Evolutionary conservation across 2,888 invertebrate genomes (phyloP).

Genomic region (Tetanocera ferruginea): DNA sequence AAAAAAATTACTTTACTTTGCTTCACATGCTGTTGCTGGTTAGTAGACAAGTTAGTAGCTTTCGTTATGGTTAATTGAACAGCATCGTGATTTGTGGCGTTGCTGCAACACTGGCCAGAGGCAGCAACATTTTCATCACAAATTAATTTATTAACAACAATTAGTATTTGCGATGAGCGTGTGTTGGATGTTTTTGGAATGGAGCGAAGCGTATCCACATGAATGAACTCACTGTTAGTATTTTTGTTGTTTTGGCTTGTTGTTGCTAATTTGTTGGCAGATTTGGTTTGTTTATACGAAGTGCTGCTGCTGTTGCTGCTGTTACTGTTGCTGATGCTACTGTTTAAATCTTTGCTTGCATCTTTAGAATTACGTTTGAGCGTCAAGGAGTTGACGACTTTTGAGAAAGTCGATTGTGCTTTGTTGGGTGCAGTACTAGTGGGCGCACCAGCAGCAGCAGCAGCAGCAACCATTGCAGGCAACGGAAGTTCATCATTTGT

Average conservation of each 20-base stretch:
- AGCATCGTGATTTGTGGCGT: background rate
- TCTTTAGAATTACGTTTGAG: slow-evolving; percentile 57
- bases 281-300: slow-evolving; percentile 31
- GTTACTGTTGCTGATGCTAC: slow-evolving; percentile 27
- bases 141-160: slow-evolving; percentile 45
- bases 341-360: slow-evolving; percentile 40
- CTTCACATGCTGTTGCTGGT: background rate
- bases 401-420: slow-evolving; percentile 54
- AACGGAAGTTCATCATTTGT: slow-evolving; percentile 27
- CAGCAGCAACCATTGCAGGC: slow-evolving; percentile 9
- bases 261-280: slow-evolving; percentile 39
- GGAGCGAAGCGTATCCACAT: background rate
- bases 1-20: slow-evolving; percentile 13
- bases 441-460: slow-evolving; percentile 28
- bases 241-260: slow-evolving; percentile 42
- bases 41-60: slow-evolving; percentile 22
- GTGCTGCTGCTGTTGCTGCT: slow-evolving; percentile 37
- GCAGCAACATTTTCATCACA: slow-evolving; percentile 16
- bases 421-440: slow-evolving; percentile 33
- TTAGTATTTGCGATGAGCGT: slow-evolving; percentile 38
- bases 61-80: slow-evolving; percentile 24
- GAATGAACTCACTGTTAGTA: slow-evolving; percentile 30
- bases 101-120: background rate
- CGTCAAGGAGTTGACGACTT: slow-evolving; percentile 64
- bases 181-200: background rate